phyloP scores from a whole-genome alignment of 2,888 invertebrate species.

The Epinotia nisella region DNA sequence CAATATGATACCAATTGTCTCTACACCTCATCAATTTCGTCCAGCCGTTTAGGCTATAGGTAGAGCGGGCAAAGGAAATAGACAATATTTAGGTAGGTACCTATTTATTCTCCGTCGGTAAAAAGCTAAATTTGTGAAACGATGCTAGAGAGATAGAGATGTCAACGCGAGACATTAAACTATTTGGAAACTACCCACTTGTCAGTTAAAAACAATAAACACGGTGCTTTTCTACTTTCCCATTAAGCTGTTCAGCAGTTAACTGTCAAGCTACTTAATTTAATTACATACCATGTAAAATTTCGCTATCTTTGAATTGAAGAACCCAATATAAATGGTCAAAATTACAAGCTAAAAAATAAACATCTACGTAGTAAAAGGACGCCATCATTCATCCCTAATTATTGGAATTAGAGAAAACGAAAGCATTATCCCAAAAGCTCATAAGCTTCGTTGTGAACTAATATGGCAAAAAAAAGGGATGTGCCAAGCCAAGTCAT shows the following conservation, averaged over 20 bases:
- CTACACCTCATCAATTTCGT: too few relatives aligned
- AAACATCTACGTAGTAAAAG: constrained; percentile 51
- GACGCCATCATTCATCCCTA: constrained; percentile 55
- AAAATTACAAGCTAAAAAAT: constrained; percentile 24
- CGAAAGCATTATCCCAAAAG: constrained; percentile 56
- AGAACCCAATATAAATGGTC: constrained; percentile 8
- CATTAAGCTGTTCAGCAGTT: too few relatives aligned
- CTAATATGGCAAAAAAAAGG: constrained; percentile 51
- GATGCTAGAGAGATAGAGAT: too few relatives aligned
- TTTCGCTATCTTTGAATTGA: not conserved
- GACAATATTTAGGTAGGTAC: too few relatives aligned
- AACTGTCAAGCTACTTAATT: not conserved
- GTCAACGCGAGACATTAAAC: too few relatives aligned
- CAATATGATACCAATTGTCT: too few relatives aligned
- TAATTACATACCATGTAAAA: constrained; percentile 4
- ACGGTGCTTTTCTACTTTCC: too few relatives aligned
- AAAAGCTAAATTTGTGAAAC: too few relatives aligned
- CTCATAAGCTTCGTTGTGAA: constrained; percentile 48
- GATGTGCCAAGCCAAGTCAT: constrained; percentile 60
- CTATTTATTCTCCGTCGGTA: too few relatives aligned
- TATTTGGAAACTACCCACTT: not conserved
- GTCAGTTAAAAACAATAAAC: not conserved
- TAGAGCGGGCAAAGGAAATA: too few relatives aligned
- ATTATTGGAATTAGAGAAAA: constrained; percentile 58
- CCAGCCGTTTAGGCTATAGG: too few relatives aligned